phyloP scores from a whole-genome alignment of 2,888 invertebrate genomes.

The Thumatha senex region DNA sequence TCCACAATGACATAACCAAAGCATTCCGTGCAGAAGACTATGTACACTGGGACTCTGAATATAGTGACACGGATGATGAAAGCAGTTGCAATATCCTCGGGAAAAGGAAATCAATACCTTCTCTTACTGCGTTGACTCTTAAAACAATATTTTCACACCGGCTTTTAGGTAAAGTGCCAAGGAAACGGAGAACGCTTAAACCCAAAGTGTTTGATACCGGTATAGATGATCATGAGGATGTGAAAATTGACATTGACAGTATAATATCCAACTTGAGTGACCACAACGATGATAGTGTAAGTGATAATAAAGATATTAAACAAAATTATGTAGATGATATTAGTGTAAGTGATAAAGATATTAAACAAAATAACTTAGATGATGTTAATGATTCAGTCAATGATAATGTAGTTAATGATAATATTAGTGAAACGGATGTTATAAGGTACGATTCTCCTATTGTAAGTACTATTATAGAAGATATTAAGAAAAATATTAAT shows the following conservation, averaged over 20 bases:
- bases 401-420: not conserved
- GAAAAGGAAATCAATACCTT: constrained; percentile 33
- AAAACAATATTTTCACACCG: constrained; percentile 60
- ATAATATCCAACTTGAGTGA: constrained; percentile 47
- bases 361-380: not conserved
- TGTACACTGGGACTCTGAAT: constrained; percentile 61
- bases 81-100: not conserved
- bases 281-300: constrained; percentile 5
- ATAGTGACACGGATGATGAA: constrained; percentile 19
- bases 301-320: too few relatives aligned
- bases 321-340: not conserved
- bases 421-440: not conserved
- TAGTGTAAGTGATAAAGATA: too few relatives aligned
- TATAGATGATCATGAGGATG: constrained; percentile 30
- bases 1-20: constrained; percentile 46
- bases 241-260: constrained; percentile 41
- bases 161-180: constrained; percentile 55
- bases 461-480: not conserved
- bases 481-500: not conserved
- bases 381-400: too few relatives aligned
- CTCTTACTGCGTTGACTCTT: constrained; percentile 47
- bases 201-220: constrained; percentile 29
- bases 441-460: not conserved
- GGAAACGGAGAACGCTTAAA: constrained; percentile 40
- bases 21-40: constrained; percentile 45